Percentiles rank a stretch among this genome's conserved stretches.
Conservation (phyloP, 2,888 invertebrate genomes). For the Drosophila sordidula region DNA sequence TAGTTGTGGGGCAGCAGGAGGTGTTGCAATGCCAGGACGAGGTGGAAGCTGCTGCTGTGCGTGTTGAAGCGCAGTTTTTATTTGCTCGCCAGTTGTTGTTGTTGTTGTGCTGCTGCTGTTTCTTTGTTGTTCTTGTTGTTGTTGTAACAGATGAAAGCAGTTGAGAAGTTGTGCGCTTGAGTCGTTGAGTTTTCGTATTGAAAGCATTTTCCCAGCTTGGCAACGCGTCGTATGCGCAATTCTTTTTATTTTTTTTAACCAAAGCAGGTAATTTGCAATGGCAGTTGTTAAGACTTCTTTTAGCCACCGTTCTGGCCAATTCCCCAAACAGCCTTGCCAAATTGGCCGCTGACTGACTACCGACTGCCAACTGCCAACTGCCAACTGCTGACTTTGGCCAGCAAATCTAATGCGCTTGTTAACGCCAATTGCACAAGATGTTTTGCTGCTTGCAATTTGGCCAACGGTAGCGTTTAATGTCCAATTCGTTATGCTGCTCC, state of each 20-base stretch:
- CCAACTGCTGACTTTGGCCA: constrained; percentile 34
- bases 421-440: constrained; percentile 76
- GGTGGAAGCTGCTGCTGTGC: constrained; percentile 60
- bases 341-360: constrained; percentile 71
- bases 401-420: constrained; percentile 79
- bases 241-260: constrained; percentile 28
- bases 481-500: constrained; percentile 76
- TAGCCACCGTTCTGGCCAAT: constrained; percentile 57
- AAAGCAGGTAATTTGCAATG: constrained; percentile 73
- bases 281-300: constrained; percentile 74
- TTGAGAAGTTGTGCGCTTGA: constrained; percentile 32
- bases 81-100: constrained; percentile 42
- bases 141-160: constrained; percentile 49
- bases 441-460: constrained; percentile 69
- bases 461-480: constrained; percentile 83
- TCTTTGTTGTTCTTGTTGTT: constrained; percentile 20
- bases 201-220: constrained; percentile 43
- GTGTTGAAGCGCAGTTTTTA: constrained; percentile 79
- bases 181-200: constrained; percentile 33
- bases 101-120: constrained; percentile 3
- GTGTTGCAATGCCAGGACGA: constrained; percentile 26
- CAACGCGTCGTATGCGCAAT: constrained; percentile 67
- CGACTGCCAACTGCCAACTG: constrained; percentile 13
- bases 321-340: constrained; percentile 79
- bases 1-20: background rate